Percentiles rank a stretch among this genome's conserved stretches.
Conservation (phyloP, 2,888 invertebrate genomes). For the Spodoptera exigua region DNA sequence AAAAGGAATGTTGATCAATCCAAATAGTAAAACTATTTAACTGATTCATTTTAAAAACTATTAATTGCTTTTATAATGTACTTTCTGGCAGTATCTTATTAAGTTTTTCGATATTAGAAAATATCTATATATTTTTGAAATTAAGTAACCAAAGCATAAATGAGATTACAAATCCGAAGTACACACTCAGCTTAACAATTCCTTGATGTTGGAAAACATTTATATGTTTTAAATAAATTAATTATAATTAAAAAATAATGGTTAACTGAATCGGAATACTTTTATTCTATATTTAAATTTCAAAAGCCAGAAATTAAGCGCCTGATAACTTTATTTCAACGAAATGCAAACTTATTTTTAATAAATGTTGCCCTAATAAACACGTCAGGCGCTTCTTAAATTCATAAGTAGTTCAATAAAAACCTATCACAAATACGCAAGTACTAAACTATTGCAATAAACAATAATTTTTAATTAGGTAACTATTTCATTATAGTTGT, state of each 20-base stretch:
- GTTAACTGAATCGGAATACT: conserved; percentile 48
- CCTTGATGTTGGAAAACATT: conserved; percentile 8
- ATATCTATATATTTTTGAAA: not conserved
- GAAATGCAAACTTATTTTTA: not conserved
- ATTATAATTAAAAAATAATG: conserved; percentile 28
- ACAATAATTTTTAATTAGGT: conserved; percentile 38
- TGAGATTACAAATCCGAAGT: conserved; percentile 49
- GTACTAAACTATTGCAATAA: conserved; percentile 15
- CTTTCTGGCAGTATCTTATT: too few relatives aligned
- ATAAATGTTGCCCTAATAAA: not conserved
- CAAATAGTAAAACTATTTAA: too few relatives aligned
- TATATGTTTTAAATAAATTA: conserved; percentile 10
- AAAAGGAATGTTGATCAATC: too few relatives aligned
- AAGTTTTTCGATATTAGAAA: too few relatives aligned
- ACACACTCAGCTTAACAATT: conserved; percentile 11
- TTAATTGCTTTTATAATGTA: too few relatives aligned
- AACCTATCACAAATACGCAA: conserved; percentile 45
- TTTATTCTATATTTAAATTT: conserved; percentile 21
- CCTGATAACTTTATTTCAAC: not conserved
- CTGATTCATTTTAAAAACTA: too few relatives aligned
- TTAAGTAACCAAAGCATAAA: conserved; percentile 15
- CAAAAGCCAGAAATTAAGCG: conserved; percentile 11
- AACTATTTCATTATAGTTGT: conserved; percentile 24
- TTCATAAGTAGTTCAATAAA: conserved; percentile 6
- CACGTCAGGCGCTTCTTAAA: conserved; percentile 3